phyloP scores from a whole-genome alignment of 2,113 vertebrate genomes.

The Bombycilla garrulus region DNA sequence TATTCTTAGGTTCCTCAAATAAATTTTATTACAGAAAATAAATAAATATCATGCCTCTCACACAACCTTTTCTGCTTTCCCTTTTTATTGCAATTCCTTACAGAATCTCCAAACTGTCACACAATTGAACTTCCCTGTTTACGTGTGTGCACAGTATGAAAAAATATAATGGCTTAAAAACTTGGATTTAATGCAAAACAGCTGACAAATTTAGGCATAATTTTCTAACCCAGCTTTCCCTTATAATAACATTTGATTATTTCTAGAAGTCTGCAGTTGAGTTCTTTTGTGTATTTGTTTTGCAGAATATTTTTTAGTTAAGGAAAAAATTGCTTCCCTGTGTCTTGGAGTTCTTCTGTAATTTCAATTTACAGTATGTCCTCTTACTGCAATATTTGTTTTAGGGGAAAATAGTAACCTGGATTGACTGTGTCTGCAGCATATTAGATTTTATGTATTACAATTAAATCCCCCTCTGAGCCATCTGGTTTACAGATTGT shows the following conservation, averaged over 20 bases:
- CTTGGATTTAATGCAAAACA: conserved; percentile 40
- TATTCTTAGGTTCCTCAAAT: background rate
- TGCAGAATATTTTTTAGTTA: conserved; percentile 38
- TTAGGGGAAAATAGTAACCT: conserved; percentile 50
- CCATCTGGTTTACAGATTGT: conserved; percentile 67
- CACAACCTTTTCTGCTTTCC: conserved; percentile 29
- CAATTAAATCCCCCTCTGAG: conserved; percentile 63
- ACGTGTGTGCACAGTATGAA: background rate
- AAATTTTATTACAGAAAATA: conserved; percentile 27
- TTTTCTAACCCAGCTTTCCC: conserved; percentile 13
- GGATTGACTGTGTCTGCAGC: conserved; percentile 49
- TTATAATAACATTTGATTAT: conserved; percentile 32
- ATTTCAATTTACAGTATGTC: conserved; percentile 36
- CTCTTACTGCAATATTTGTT: conserved; percentile 34
- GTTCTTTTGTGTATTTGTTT: background rate
- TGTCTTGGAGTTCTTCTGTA: background rate
- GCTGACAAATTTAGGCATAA: conserved; percentile 22
- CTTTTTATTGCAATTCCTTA: conserved; percentile 40
- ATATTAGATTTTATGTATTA: conserved; percentile 72
- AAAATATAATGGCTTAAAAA: conserved; percentile 20
- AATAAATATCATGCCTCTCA: background rate
- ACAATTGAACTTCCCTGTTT: conserved; percentile 26
- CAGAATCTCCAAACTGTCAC: background rate
- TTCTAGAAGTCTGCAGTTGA: background rate
- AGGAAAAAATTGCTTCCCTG: conserved; percentile 9